Percentiles rank a stretch among this genome's conserved stretches.
These are phyloP conservation scores for Tor tambroides DNA, from an alignment of 2,113 vertebrate genomes.

Conservation along the genomic window DNA sequence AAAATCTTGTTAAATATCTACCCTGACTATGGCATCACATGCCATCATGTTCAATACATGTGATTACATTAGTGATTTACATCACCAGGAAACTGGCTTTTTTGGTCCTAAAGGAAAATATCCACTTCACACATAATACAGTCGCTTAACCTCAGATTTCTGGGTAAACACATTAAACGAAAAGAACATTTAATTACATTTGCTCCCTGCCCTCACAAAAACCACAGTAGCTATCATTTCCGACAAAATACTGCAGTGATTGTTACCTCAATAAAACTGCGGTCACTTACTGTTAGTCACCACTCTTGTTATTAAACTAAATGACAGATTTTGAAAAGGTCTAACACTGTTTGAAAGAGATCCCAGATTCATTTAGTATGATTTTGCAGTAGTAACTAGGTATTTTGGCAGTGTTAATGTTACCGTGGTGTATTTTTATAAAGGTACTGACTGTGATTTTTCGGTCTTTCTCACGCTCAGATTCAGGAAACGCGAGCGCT, in stretches of 20 bases:
- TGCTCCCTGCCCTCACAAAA: not conserved
- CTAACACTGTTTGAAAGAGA: not conserved
- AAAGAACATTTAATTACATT: not conserved
- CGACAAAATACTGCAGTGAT: not conserved
- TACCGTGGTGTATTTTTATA: not conserved
- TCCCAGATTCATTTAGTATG: not conserved
- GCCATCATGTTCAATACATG: not conserved
- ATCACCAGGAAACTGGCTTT: not conserved
- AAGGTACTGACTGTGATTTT: not conserved
- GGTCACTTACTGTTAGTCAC: not conserved
- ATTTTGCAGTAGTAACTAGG: not conserved
- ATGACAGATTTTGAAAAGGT: not conserved
- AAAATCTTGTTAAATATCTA: not conserved
- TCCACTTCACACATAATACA: not conserved
- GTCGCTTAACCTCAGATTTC: not conserved
- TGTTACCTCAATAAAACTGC: not conserved
- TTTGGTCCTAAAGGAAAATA: not conserved
- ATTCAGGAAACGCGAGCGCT: conserved; percentile 72
- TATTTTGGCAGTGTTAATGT: not conserved
- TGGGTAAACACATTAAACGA: not conserved
- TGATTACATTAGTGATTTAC: not conserved
- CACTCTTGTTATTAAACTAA: not conserved
- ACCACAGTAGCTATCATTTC: not conserved
- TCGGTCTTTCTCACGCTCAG: conserved; percentile 62
- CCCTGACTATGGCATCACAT: not conserved